Percentiles rank a stretch among this genome's conserved stretches.
Evolutionary conservation across 2,113 vertebrate genomes (phyloP).

Genomic region (Redunca redunca): DNA sequence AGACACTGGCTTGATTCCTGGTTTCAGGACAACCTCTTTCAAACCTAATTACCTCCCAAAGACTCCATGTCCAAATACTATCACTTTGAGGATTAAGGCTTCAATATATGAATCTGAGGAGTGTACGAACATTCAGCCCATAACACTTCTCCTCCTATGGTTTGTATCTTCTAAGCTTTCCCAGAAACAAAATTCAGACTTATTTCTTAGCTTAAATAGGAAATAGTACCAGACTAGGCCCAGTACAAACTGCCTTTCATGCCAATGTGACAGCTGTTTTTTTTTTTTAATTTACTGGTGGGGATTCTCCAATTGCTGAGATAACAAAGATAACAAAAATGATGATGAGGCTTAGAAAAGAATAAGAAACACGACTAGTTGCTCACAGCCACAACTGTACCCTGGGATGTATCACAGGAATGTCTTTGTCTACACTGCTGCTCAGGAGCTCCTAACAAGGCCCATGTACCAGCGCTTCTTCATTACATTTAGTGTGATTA

Average conservation of each 20-base stretch:
- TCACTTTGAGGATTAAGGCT: background rate
- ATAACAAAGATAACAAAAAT: background rate
- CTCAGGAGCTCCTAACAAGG: background rate
- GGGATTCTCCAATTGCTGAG: background rate
- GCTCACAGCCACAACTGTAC: background rate
- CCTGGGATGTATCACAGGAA: background rate
- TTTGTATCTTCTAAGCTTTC: background rate
- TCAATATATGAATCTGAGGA: background rate
- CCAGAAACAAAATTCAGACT: background rate
- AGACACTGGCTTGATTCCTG: background rate
- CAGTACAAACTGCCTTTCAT: background rate
- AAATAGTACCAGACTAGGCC: background rate
- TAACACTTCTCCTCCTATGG: background rate
- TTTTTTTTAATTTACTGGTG: background rate
- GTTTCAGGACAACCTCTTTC: background rate
- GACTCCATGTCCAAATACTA: background rate
- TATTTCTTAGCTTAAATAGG: background rate
- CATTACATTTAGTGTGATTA: background rate
- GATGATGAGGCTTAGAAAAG: background rate
- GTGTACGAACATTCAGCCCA: background rate
- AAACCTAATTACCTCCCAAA: background rate
- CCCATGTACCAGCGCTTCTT: rapidly evolving
- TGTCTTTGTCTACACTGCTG: background rate
- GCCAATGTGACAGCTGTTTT: background rate
- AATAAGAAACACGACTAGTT: background rate